Evolutionary conservation across 2,113 vertebrate genomes (phyloP), one percentile per base, ranked within the genome.

Genomic region (Gopherus evgoodei): DNA sequence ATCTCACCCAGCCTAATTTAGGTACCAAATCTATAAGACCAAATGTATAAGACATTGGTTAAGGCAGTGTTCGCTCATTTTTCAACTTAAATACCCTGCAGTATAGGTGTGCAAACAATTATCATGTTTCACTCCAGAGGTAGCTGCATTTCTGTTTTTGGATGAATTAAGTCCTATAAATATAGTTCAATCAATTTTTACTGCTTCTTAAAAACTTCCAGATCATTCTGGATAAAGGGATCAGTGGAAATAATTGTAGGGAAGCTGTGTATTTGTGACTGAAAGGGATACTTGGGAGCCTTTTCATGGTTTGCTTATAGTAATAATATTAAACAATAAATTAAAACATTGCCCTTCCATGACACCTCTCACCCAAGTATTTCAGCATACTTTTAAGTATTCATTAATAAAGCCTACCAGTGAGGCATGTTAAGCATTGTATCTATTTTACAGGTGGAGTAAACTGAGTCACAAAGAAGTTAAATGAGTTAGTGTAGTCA

Each of bases 111-210:
- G 24, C 42, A 83, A 52, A 6, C 38, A 91, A 86, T 31, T 3
- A 83, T 1, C 4, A 19, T 69, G 16, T 87, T 89, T 84, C 50
- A 85, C 49, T 53, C 84, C 62, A 76, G 69, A 75, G 21, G n/a
- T 75, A 21, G 21, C 75, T 78, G 25, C n/a, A 83, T 84, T 89
- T 86, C 83, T 82, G n/a, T 5, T 3, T 91, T 93, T 85, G 14
- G 7, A 93, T 94, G 82, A 90, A 81, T 59, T 29, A 52, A 56
- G 84, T 81, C 21, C 84, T 82, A 87, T 29, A 29, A 81, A 6
- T 90, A 81, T 19, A 78, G n/a, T 5, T 35, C 47, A 56, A 6
- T 80, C 83, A 82, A 38, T 6, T 86, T 53, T 76, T 54, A 54
- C 1, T 47, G 17, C 54, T 86, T 81, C 11, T 87, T 89, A 93